Evolutionary conservation across 2,113 vertebrate species (phyloP).

Genomic region (Calidris pugnax): DNA sequence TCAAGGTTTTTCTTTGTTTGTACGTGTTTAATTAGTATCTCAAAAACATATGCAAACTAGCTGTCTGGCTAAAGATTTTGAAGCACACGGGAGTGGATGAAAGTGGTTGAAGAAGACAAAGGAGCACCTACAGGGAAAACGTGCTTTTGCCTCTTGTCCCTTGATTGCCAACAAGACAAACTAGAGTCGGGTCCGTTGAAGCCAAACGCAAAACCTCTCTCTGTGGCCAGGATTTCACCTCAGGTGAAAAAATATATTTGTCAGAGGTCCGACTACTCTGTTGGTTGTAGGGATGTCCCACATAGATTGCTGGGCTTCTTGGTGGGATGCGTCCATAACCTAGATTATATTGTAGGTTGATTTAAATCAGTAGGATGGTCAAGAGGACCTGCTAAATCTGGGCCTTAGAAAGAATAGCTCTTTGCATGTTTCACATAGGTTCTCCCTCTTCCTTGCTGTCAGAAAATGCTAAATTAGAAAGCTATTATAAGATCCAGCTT

Average conservation of each 20-base stretch:
- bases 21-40: slow-evolving; percentile 69
- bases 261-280: neutral
- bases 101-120: slow-evolving; percentile 59
- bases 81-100: slow-evolving; percentile 57
- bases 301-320: neutral
- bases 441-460: neutral
- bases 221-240: slow-evolving; percentile 18
- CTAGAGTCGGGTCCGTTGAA: neutral
- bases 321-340: neutral
- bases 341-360: neutral
- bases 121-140: slow-evolving; percentile 59
- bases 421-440: neutral
- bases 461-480: neutral
- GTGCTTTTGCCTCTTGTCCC: slow-evolving; percentile 43
- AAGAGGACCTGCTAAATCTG: neutral
- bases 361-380: neutral
- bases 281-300: neutral
- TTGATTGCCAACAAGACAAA: slow-evolving; percentile 16
- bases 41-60: slow-evolving; percentile 66
- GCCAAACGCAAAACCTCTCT: neutral
- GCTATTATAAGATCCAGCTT: neutral
- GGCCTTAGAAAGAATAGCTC: neutral
- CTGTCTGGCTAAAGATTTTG: slow-evolving; percentile 53
- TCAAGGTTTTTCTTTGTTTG: slow-evolving; percentile 67
- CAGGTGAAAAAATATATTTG: neutral